Conservation (phyloP, 2,113 vertebrate species). For the Periophthalmodon schlosseri region DNA sequence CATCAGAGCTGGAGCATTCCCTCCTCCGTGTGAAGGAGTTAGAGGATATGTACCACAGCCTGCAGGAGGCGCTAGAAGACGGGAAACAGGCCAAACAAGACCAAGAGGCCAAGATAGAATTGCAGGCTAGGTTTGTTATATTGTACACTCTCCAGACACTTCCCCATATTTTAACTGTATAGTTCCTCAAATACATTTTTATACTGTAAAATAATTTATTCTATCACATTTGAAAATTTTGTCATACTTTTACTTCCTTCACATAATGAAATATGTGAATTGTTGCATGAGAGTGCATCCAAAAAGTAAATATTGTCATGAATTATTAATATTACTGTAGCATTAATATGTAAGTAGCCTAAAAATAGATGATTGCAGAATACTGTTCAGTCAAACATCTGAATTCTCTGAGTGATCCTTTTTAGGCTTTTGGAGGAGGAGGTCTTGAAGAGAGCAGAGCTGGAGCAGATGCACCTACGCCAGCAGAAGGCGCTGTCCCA, state of each 20-base stretch:
- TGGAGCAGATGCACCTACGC: conserved; percentile 87
- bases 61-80: conserved; percentile 92
- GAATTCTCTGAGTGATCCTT: neutral
- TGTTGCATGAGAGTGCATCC: neutral
- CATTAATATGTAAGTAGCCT: too few species aligned
- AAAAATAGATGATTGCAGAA: too few species aligned
- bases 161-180: neutral
- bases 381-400: neutral
- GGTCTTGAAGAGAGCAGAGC: conserved; percentile 83
- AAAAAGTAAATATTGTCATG: too few species aligned
- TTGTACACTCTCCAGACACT: neutral
- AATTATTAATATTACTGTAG: too few species aligned
- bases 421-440: conserved; percentile 90
- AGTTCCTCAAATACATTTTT: neutral
- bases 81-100: conserved; percentile 92
- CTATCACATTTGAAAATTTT: neutral
- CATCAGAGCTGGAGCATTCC: conserved; percentile 92
- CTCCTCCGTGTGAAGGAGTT: conserved; percentile 88
- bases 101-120: conserved; percentile 86
- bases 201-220: neutral
- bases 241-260: neutral
- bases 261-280: neutral
- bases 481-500: conserved; percentile 88
- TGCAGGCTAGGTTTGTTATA: conserved; percentile 84
- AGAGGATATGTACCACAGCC: conserved; percentile 89